Evolutionary conservation across 2,113 vertebrate species (phyloP).

Genomic region (Piprites chloris): DNA sequence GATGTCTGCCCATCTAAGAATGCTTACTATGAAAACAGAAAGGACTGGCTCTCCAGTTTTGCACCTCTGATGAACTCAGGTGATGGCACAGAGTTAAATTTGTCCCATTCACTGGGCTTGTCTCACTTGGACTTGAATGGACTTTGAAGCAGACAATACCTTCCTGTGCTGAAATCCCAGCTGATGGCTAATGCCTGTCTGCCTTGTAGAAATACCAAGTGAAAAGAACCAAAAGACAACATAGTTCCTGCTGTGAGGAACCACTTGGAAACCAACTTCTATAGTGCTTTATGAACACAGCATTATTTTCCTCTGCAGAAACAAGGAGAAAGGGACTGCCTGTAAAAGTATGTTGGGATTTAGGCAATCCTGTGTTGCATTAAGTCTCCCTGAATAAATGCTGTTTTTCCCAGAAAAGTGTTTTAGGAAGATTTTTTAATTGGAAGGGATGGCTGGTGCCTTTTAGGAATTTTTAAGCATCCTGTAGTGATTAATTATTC

Average conservation of each 20-base stretch:
- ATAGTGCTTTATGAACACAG: background rate
- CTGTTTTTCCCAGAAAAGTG: background rate
- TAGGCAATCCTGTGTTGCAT: background rate
- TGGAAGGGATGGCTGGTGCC: accelerated
- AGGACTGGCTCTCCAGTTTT: background rate
- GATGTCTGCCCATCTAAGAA: background rate
- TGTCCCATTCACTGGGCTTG: background rate
- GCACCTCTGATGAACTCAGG: background rate
- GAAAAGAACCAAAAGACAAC: background rate
- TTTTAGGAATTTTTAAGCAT: background rate
- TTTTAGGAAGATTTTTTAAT: background rate
- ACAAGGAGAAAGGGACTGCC: background rate
- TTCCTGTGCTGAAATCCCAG: background rate
- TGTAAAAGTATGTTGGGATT: background rate
- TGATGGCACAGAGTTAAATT: background rate
- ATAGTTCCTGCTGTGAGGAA: background rate
- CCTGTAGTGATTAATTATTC: background rate
- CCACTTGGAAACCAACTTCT: background rate
- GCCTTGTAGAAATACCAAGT: background rate
- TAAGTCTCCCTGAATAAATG: background rate
- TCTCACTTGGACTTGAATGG: background rate
- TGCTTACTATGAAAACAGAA: background rate
- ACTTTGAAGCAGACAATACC: background rate
- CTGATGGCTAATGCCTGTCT: background rate
- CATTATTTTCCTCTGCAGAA: background rate